Evolutionary conservation across 2,113 vertebrate genomes (phyloP).

Genomic region (Pseudolaguvia tuberculata): DNA sequence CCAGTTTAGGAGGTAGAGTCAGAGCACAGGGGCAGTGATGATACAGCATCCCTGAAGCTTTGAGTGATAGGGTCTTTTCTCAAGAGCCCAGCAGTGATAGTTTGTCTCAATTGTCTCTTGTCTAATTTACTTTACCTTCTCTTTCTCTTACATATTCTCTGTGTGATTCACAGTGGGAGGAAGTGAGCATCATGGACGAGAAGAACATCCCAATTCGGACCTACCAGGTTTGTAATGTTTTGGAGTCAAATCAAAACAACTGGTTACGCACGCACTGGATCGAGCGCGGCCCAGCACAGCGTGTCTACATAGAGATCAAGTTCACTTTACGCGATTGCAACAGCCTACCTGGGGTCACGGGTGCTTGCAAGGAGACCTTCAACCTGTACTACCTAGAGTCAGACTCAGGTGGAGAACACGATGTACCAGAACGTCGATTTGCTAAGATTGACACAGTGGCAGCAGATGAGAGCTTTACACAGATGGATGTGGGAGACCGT

Average conservation of each 20-base stretch:
- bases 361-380: slow-evolving; percentile 98
- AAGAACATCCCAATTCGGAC: slow-evolving; percentile 97
- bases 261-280: slow-evolving; percentile 99
- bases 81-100: too few species aligned
- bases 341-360: slow-evolving; percentile 94
- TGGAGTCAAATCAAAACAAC: slow-evolving; percentile 96
- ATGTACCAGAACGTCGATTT: slow-evolving; percentile 89
- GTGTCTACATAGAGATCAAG: slow-evolving; percentile 97
- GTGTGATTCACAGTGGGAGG: slow-evolving; percentile 83
- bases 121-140: not conserved
- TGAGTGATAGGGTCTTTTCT: too few species aligned
- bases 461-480: slow-evolving; percentile 97
- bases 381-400: slow-evolving; percentile 97
- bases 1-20: too few species aligned
- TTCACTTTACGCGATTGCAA: slow-evolving; percentile 98
- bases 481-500: slow-evolving; percentile 95
- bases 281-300: slow-evolving; percentile 86
- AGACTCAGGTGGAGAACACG: slow-evolving; percentile 89
- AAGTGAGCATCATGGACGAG: slow-evolving; percentile 99
- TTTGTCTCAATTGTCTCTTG: not conserved
- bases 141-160: not conserved
- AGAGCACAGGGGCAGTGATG: too few species aligned
- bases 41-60: too few species aligned
- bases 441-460: slow-evolving; percentile 95
- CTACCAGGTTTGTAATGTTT: slow-evolving; percentile 97